These are phyloP conservation scores for Apis cerana DNA, from an alignment of 1,140 invertebrate species.

Conservation along the genomic window DNA sequence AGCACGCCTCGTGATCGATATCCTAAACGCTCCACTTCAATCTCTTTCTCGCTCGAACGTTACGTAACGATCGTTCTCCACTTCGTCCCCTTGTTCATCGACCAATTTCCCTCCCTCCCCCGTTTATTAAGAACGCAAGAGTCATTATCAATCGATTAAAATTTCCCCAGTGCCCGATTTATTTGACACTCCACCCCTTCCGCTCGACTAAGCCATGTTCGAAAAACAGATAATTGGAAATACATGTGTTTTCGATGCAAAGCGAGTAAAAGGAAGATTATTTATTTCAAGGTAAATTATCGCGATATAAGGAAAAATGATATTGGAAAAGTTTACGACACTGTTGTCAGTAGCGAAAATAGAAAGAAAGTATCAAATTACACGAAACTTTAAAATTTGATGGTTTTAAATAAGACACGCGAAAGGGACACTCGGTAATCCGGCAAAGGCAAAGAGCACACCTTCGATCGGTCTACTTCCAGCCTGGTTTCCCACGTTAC, in stretches of 20 bases:
- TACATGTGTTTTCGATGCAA: too few species aligned
- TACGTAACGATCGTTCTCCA: constrained; percentile 17
- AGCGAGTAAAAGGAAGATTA: too few species aligned
- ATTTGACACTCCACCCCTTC: too few species aligned
- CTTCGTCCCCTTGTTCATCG: neutral
- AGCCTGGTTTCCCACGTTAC: constrained; percentile 13
- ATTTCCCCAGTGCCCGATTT: too few species aligned
- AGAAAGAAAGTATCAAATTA: too few species aligned
- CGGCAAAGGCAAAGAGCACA: constrained; percentile 37
- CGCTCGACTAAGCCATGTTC: too few species aligned
- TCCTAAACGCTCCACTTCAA: constrained; percentile 4
- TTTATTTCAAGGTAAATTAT: too few species aligned
- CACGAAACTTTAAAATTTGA: too few species aligned
- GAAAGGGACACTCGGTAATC: constrained; percentile 14
- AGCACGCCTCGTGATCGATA: neutral
- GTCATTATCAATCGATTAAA: neutral
- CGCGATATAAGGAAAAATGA: too few species aligned
- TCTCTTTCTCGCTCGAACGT: constrained; percentile 2
- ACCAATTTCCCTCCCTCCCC: neutral
- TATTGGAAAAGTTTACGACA: too few species aligned
- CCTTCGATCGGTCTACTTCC: constrained; percentile 40
- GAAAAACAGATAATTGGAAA: too few species aligned
- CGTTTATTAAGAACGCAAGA: constrained; percentile 19
- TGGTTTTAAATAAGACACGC: neutral
- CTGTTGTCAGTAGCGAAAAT: too few species aligned